Base-by-base conservation (phyloP, 1,140 invertebrate genomes). In the Saccostrea cuccullata region DNA sequence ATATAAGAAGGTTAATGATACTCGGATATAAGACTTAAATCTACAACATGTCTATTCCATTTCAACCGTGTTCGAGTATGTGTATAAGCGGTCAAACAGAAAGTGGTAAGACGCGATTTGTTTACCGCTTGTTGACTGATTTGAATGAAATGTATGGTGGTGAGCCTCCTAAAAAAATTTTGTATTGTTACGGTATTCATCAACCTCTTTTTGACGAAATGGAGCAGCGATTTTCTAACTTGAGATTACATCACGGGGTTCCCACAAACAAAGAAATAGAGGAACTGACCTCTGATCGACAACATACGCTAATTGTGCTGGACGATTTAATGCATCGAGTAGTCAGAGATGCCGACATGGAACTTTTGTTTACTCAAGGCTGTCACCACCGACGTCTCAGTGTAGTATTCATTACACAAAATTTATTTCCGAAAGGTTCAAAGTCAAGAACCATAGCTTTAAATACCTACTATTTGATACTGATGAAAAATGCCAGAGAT, bases 111-210 rank as follows among this genome's bases (percentile, higher is more conserved):
- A 88, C 88, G 15, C 30, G 47, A 82, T 88, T 85, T 55, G 88
- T 88, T 9, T 83, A 87, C 86, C 40, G 47, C 8, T 30, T 87
- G 26, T 87, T 87, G 26, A 23, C 30, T 8, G 82, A 87, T 83
- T 17, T 87, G 26, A 26, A 36, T 23, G 23, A 82, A 58, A 87
- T 87, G 73, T 87, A 82, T 83, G n/a, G n/a, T 13, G 60, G 23
- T 20, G 55, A 58, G 30, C 70, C 70, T 6, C 73, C 86, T 47
- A 13, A 60, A n/a, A 4, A 23, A 1, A 56, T 88, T 17, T 58
- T 88, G 73, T 89, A 89, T 47, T 89, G 88, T 83, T 89, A 89
- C 77, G 85, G 88, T 15, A 82, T 89, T 36, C 84, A 89, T 82
- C 88, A 89, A 83, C 36, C 56, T 23, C 56, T 89, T 11, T 89